Evolutionary conservation across 35 echinoderm and acorn worm genomes (phyloP).

Genomic region (Apostichopus japonicus): DNA sequence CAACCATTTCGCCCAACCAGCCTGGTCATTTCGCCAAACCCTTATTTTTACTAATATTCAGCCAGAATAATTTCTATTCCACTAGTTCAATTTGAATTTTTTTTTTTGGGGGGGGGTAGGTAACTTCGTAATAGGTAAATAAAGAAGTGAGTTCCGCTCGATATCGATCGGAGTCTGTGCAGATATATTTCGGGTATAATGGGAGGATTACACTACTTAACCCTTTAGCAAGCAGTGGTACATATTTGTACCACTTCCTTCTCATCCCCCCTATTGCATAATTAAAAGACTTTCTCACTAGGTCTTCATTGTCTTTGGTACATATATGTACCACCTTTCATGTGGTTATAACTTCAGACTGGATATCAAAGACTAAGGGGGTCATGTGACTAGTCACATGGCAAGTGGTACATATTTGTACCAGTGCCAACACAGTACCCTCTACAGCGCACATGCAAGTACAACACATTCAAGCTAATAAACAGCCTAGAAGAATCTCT

Average conservation of each 20-base stretch:
- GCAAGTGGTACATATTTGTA: constrained; percentile 7
- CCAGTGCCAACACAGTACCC: background rate
- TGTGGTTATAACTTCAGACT: constrained; percentile 26
- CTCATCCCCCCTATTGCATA: background rate
- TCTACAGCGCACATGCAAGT: constrained; percentile 1
- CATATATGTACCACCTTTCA: constrained; percentile 12
- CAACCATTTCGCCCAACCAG: no score
- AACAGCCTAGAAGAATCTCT: background rate
- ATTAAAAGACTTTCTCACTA: no score
- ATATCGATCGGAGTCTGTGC: no score
- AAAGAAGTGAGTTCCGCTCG: no score
- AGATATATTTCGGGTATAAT: no score
- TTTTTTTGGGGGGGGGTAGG: no score
- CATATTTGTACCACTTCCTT: constrained; percentile 30
- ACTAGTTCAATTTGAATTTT: no score
- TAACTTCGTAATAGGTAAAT: no score
- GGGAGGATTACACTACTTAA: no score
- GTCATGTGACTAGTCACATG: background rate
- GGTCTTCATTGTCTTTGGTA: background rate
- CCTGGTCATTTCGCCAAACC: no score
- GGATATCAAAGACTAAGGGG: constrained; percentile 16
- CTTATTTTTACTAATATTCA: no score
- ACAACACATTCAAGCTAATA: background rate
- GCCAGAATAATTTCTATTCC: no score
- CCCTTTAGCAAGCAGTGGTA: constrained; percentile 5